Percentiles rank a stretch among this genome's conserved stretches.
phyloP scores from a whole-genome alignment of 2,888 invertebrate genomes.

The Plagodis pulveraria region DNA sequence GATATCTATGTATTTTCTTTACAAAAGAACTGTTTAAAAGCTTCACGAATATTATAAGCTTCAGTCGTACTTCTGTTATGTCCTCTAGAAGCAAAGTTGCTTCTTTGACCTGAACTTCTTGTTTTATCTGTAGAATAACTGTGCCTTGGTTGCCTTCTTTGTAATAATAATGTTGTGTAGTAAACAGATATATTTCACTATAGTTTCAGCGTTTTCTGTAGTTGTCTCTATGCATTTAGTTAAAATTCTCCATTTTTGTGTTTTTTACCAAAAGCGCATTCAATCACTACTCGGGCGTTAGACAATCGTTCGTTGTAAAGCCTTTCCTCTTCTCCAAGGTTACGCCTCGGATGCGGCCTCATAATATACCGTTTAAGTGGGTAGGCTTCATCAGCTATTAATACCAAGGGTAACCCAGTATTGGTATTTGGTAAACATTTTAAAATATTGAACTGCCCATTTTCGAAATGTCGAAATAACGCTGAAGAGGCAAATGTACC shows the following conservation, averaged over 20 bases:
- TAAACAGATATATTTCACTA: conserved; percentile 18
- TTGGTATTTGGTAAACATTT: conserved; percentile 6
- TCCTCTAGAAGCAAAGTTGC: conserved; percentile 3
- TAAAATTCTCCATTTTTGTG: conserved; percentile 1
- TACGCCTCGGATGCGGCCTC: no score
- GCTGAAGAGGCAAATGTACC: conserved; percentile 13
- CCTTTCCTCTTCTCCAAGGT: not conserved
- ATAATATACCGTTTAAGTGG: no score
- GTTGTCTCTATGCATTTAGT: conserved; percentile 13
- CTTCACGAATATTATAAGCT: conserved; percentile 6
- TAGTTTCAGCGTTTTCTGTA: no score
- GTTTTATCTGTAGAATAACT: conserved; percentile 1
- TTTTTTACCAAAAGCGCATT: conserved; percentile 8
- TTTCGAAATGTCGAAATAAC: conserved; percentile 12
- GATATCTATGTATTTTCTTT: conserved; percentile 13
- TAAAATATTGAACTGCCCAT: conserved; percentile 7
- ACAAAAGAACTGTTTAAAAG: conserved; percentile 13
- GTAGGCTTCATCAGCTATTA: no score
- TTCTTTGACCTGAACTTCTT: conserved; percentile 3
- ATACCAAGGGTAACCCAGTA: no score
- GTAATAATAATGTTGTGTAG: conserved; percentile 15
- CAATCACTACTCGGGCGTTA: conserved; percentile 9
- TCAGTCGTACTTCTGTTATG: conserved; percentile 1
- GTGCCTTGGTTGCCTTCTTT: conserved; percentile 5
- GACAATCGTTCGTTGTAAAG: conserved; percentile 6